These are phyloP conservation scores for Cephonodes hylas DNA, from an alignment of 2,888 invertebrate genomes.

Conservation along the genomic window DNA sequence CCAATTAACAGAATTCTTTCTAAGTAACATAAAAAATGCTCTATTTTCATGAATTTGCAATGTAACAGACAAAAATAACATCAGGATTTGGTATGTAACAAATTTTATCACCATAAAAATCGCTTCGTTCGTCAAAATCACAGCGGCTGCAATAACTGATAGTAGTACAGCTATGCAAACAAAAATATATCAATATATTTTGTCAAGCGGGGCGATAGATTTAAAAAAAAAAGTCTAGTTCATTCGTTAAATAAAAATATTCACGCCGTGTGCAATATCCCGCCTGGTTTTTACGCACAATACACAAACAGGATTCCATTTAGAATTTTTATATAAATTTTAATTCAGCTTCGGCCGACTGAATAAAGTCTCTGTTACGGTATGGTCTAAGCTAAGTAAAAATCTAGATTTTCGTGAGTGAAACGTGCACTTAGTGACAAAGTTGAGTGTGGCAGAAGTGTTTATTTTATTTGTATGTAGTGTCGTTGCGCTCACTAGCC, in stretches of 20 bases:
- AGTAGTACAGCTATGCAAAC: neutral
- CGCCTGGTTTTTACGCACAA: neutral
- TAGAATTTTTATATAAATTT: neutral
- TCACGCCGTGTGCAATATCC: neutral
- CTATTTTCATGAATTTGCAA: no score
- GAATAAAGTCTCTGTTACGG: neutral
- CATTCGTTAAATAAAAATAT: neutral
- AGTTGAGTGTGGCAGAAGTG: neutral
- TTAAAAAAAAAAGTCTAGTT: neutral
- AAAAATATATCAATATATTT: constrained; percentile 6
- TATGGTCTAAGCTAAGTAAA: neutral
- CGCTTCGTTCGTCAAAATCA: neutral
- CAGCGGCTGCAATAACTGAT: neutral
- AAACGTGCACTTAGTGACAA: neutral
- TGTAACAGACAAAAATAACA: no score
- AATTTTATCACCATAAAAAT: neutral
- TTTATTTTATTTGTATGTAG: neutral
- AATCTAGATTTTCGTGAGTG: neutral
- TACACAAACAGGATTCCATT: neutral
- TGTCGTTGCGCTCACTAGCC: neutral
- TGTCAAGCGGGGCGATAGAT: neutral
- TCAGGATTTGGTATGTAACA: no score
- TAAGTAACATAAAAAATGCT: no score
- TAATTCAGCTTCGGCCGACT: neutral
- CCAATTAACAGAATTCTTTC: no score